Base-by-base conservation (phyloP, 2,888 invertebrate genomes). In the Patella depressa region DNA sequence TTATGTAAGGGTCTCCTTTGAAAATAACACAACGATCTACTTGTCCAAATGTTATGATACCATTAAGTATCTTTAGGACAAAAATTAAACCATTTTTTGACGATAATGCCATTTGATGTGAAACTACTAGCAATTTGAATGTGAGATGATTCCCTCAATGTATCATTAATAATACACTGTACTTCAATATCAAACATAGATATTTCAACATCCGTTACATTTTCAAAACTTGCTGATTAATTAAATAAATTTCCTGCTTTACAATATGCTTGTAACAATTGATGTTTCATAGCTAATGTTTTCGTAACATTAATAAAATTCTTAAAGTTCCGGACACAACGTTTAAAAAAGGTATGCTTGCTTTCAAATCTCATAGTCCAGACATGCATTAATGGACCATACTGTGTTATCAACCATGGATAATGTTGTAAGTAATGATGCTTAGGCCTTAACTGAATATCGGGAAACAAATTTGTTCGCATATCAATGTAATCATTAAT, bases 221-320 rank as follows among this genome's bases (percentile, higher is more conserved):
- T 57, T 57, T 57, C 57, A 57, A 17, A 57, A 17, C 15, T 57
- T 57, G n/a, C 14, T 17, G 14, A 57, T n/a, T 4, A 57, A 14
- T 17, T 17, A 57, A 57, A 57, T 57, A 57, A 57, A 57, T 57
- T 57, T 57, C 57, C 57, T 57, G n/a, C n/a, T 4, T 57, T 14
- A 57, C 57, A 57, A n/a, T 57, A 57, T 17, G 57, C 57, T 57
- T 57, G 57, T 57, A 57, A 57, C n/a, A 57, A 57, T 57, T 57
- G 57, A 57, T 57, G 57, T 9, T 57, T 57, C 14, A n/a, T 57
- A n/a, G 57, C 57, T 17, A 57, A n/a, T 17, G 57, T 17, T 57
- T 57, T 57, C 14, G 57, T 57, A 17, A 57, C 57, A 57, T 57
- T 57, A 4, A 57, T 57, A n/a, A 57, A 57, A 57, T 57, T 57